These are phyloP conservation scores for Anseranas semipalmata DNA, from an alignment of 2,113 vertebrate genomes.

Conservation along the genomic window DNA sequence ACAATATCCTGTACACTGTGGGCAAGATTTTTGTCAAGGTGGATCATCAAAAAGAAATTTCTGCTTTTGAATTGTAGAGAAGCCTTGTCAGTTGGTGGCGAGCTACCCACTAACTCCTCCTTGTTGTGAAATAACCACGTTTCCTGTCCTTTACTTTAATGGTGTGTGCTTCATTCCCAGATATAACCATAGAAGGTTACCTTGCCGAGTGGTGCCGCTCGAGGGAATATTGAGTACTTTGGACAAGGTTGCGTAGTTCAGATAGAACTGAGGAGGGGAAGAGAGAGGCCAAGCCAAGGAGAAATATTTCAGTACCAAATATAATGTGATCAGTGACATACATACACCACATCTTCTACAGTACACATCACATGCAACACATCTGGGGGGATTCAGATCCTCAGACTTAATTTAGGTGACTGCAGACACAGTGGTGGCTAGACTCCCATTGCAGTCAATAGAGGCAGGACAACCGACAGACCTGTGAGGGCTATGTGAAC, in stretches of 20 bases:
- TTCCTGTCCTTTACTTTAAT: background rate
- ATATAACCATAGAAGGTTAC: background rate
- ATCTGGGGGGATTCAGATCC: background rate
- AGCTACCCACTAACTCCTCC: background rate
- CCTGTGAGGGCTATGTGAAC: fast-evolving
- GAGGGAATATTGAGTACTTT: background rate
- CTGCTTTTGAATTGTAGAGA: background rate
- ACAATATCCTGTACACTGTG: background rate
- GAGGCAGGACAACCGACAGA: background rate
- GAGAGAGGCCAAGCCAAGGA: background rate
- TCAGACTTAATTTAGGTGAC: background rate
- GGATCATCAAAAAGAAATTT: background rate
- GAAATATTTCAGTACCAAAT: background rate
- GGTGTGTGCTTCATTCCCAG: background rate
- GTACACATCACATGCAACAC: background rate
- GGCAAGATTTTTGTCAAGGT: background rate
- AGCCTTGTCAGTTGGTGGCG: background rate
- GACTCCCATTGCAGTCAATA: background rate
- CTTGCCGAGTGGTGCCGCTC: background rate
- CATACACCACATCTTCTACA: background rate
- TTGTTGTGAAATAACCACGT: background rate
- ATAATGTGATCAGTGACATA: too few species aligned
- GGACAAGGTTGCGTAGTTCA: background rate
- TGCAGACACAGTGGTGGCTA: fast-evolving
- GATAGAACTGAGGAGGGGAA: background rate